A percentile compares a stretch with the other conserved stretches of the same genome.
These are phyloP conservation scores for Drosophila diplacantha DNA, from an alignment of 2,888 invertebrate genomes.

Conservation along the genomic window DNA sequence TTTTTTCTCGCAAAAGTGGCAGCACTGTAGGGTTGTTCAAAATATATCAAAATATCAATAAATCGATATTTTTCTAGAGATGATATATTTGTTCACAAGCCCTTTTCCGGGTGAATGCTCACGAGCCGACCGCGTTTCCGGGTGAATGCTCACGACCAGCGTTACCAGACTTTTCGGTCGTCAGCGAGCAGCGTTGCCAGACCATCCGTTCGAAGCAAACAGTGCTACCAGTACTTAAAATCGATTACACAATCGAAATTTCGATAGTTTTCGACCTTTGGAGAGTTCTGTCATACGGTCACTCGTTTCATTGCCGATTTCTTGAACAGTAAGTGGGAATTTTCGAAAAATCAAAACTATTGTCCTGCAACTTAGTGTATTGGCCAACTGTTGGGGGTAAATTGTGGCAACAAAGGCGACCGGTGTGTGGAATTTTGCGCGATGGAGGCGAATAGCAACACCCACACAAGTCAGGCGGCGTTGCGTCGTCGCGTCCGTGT, in stretches of 20 bases:
- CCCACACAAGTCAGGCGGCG: conserved; percentile 42
- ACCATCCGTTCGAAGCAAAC: no score
- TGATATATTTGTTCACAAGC: no score
- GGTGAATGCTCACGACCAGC: no score
- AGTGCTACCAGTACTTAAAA: no score
- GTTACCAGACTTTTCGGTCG: no score
- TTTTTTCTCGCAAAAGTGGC: no score
- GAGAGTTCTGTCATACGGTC: background rate
- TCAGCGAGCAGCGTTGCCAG: no score
- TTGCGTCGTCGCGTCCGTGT: conserved; percentile 37
- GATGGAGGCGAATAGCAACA: background rate
- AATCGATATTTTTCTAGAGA: no score
- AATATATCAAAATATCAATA: no score
- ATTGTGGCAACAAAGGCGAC: background rate
- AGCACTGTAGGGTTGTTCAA: no score
- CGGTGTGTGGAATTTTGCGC: background rate
- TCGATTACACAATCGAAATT: background rate
- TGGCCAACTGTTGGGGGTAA: conserved; percentile 7
- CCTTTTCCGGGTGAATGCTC: no score
- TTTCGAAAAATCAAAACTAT: background rate
- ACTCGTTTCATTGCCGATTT: conserved; percentile 3
- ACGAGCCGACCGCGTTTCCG: no score
- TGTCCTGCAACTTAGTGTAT: background rate
- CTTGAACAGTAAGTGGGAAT: conserved; percentile 3
- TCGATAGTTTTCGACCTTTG: background rate